These are phyloP conservation scores for Origma solitaria DNA, from an alignment of 2,113 vertebrate genomes.

Conservation along the genomic window DNA sequence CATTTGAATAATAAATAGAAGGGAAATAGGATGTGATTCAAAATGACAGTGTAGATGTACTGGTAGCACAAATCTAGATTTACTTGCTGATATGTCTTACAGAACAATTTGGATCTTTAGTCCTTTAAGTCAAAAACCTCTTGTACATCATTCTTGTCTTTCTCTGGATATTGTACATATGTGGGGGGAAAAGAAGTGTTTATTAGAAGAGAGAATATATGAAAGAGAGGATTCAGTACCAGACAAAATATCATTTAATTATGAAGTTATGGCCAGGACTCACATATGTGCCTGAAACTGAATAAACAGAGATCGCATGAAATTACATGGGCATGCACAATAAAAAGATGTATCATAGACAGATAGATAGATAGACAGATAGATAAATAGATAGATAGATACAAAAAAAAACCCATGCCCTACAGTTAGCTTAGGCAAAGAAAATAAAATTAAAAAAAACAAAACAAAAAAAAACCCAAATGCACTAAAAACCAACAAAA, in stretches of 20 bases:
- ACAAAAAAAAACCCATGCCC: too few species aligned
- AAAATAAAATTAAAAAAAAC: neutral
- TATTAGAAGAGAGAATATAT: neutral
- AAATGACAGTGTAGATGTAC: neutral
- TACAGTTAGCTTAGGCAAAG: neutral
- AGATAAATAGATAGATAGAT: neutral
- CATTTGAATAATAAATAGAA: neutral
- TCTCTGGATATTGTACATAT: neutral
- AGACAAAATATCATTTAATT: neutral
- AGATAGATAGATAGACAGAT: neutral
- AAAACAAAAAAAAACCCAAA: neutral
- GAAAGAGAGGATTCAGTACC: neutral
- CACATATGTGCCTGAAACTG: accelerated
- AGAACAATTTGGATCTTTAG: neutral
- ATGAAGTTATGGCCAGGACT: neutral
- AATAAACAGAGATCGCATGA: neutral
- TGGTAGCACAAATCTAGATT: neutral
- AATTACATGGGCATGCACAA: neutral
- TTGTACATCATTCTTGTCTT: neutral
- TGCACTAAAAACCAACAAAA: accelerated
- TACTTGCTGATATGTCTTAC: neutral
- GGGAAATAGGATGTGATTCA: neutral
- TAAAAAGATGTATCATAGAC: neutral
- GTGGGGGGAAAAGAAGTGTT: accelerated
- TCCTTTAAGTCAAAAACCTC: neutral